Percentiles rank a stretch among this genome's conserved stretches.
Evolutionary conservation across 2,888 invertebrate species (phyloP).

Genomic region (Chymomyza procnemis): DNA sequence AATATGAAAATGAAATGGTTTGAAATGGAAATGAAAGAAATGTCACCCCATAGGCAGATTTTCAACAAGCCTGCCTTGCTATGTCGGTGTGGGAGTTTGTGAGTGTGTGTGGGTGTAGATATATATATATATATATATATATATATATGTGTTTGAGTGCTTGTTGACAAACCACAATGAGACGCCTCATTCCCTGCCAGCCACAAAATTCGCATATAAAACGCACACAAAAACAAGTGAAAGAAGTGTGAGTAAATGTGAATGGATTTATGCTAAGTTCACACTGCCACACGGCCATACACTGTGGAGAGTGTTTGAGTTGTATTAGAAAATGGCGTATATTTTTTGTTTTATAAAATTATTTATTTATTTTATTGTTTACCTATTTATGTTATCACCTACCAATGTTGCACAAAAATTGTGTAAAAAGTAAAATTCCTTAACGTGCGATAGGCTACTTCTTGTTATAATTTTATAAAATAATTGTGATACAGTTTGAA

Average conservation of each 20-base stretch:
- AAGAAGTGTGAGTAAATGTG: not conserved
- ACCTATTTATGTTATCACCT: too few relatives aligned
- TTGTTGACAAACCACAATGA: not conserved
- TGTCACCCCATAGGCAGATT: slow-evolving; percentile 10
- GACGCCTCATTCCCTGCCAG: not conserved
- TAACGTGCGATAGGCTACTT: too few relatives aligned
- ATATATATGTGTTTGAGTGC: not conserved
- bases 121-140: not conserved
- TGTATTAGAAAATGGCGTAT: too few relatives aligned
- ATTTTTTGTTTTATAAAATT: too few relatives aligned
- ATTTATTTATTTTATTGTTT: too few relatives aligned
- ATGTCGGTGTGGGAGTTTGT: not conserved
- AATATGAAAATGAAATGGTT: slow-evolving; percentile 16
- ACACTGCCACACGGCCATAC: not conserved
- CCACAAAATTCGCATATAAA: slow-evolving; percentile 1
- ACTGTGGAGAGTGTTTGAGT: too few relatives aligned
- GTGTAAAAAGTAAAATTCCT: too few relatives aligned
- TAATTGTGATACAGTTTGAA: too few relatives aligned
- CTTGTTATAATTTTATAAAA: too few relatives aligned
- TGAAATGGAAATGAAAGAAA: slow-evolving; percentile 17
- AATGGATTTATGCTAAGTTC: not conserved
- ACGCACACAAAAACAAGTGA: not conserved
- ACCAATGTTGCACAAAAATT: too few relatives aligned
- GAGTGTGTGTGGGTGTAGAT: not conserved
- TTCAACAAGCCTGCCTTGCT: slow-evolving; percentile 15